phyloP scores from a whole-genome alignment of 2,113 vertebrate genomes.

The Tylochromis polylepis region DNA sequence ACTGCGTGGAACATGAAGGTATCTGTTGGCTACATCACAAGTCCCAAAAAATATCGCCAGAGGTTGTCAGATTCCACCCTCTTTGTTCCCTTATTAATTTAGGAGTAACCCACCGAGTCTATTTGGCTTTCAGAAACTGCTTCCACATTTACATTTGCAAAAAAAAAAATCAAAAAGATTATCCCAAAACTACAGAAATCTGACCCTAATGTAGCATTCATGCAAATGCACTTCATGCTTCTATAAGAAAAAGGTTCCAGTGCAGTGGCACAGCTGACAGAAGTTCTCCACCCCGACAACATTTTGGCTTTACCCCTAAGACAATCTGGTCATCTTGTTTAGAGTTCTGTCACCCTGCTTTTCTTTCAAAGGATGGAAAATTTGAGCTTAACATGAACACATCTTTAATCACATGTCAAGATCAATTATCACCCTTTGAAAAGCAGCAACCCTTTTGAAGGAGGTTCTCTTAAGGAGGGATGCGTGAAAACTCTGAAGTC shows the following conservation, averaged over 20 bases:
- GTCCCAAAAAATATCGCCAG: not conserved
- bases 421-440: constrained; percentile 61
- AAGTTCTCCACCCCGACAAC: constrained; percentile 43
- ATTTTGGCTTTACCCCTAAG: constrained; percentile 5
- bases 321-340: constrained; percentile 68
- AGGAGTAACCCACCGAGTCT: not conserved
- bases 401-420: constrained; percentile 77
- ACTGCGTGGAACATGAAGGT: not conserved
- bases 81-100: not conserved
- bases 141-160: not conserved
- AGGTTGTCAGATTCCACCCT: not conserved
- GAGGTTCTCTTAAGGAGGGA: constrained; percentile 26
- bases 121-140: not conserved
- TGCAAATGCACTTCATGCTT: not conserved
- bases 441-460: constrained; percentile 49
- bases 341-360: constrained; percentile 68
- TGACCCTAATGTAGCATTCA: not conserved
- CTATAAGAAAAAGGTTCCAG: constrained; percentile 21
- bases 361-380: constrained; percentile 62
- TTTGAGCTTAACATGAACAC: constrained; percentile 71
- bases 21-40: not conserved
- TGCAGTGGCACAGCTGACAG: constrained; percentile 16
- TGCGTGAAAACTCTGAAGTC: constrained; percentile 48
- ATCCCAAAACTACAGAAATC: not conserved
- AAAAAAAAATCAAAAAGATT: not conserved